phyloP scores from a whole-genome alignment of 2,113 vertebrate genomes.

The Syrrhaptes paradoxus region DNA sequence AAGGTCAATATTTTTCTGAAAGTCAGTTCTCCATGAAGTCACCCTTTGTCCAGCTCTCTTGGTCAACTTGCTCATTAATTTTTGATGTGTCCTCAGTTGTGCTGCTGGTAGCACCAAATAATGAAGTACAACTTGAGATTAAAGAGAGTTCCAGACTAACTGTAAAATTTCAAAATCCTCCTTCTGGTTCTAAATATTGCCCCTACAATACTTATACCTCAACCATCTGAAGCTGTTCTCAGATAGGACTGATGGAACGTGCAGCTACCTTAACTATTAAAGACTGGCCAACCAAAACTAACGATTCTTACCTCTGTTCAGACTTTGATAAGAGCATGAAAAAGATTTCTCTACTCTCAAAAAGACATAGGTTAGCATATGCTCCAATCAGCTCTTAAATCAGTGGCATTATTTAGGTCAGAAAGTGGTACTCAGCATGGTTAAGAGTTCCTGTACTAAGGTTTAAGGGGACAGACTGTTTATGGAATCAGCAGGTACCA shows the following conservation, averaged over 20 bases:
- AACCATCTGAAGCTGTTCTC: background rate
- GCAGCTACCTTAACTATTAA: background rate
- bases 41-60: background rate
- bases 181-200: background rate
- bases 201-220: background rate
- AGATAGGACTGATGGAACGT: background rate
- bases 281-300: background rate
- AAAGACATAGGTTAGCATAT: background rate
- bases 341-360: background rate
- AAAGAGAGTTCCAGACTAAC: background rate
- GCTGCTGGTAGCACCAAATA: background rate
- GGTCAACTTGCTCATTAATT: background rate
- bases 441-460: too few relatives aligned
- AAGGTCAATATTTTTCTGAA: background rate
- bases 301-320: background rate
- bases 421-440: too few relatives aligned
- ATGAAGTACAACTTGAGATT: background rate
- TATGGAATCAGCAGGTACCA: background rate
- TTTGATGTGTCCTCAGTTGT: background rate
- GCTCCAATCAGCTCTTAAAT: background rate
- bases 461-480: too few relatives aligned
- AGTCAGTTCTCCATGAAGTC: background rate
- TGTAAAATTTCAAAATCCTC: background rate
- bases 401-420: too few relatives aligned
- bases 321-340: background rate